phyloP scores from a whole-genome alignment of 2,113 vertebrate species.

The Tylochromis polylepis region DNA sequence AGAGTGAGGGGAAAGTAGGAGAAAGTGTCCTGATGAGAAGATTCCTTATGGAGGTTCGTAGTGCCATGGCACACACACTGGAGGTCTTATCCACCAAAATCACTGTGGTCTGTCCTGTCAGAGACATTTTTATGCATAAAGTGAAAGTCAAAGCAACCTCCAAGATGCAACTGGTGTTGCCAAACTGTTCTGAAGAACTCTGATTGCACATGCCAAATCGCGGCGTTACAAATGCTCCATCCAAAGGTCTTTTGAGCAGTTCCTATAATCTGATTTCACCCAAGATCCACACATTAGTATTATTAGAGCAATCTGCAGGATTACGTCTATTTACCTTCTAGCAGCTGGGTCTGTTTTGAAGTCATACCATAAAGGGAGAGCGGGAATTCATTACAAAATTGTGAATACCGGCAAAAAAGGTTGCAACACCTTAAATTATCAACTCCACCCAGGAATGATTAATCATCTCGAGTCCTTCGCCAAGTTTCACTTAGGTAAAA shows the following conservation, averaged over 20 bases:
- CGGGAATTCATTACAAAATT: constrained; percentile 31
- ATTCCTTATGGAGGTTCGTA: too few relatives aligned
- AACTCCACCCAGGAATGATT: constrained; percentile 20
- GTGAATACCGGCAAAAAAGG: neutral
- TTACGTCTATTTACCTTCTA: constrained; percentile 20
- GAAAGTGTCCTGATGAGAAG: neutral
- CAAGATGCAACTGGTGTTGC: neutral
- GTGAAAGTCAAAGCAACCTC: constrained; percentile 13
- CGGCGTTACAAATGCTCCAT: neutral
- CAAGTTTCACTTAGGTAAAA: constrained; percentile 22
- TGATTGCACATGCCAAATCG: constrained; percentile 31
- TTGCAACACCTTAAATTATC: constrained; percentile 16
- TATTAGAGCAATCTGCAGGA: constrained; percentile 33
- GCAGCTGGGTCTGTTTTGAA: constrained; percentile 14
- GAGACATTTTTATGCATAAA: neutral
- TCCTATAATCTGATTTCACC: constrained; percentile 35
- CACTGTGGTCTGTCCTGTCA: constrained; percentile 10
- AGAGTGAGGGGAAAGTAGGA: neutral
- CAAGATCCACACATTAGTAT: neutral
- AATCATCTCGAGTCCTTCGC: constrained; percentile 21
- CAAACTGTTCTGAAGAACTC: constrained; percentile 27
- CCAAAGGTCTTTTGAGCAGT: constrained; percentile 1
- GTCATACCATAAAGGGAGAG: neutral
- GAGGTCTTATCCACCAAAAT: neutral
- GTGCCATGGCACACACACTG: neutral